Percentiles rank a stretch among this genome's conserved stretches.
These are phyloP conservation scores for Cettia cetti DNA, from an alignment of 2,113 vertebrate species.

Conservation along the genomic window DNA sequence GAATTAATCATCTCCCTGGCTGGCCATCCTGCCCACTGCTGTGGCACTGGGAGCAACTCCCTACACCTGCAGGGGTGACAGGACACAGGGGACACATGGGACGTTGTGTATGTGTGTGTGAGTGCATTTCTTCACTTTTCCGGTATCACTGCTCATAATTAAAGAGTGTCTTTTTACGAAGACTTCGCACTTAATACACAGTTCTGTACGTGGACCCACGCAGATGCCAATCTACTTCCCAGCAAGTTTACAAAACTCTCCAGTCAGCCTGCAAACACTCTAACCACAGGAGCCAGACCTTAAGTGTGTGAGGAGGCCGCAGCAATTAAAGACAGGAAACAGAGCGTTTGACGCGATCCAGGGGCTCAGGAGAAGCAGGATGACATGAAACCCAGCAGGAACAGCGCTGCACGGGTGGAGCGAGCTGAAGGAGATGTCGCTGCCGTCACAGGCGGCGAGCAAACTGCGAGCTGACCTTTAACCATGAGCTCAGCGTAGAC, in stretches of 20 bases:
- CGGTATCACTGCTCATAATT: neutral
- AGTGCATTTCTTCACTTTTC: neutral
- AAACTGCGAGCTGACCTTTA: neutral
- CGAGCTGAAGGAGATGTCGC: neutral
- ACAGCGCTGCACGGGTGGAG: neutral
- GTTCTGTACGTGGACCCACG: neutral
- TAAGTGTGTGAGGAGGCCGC: neutral
- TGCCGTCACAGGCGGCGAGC: neutral
- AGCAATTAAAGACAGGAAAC: conserved; percentile 17
- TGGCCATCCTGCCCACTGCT: accelerated
- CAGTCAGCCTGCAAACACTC: neutral
- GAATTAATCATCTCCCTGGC: neutral
- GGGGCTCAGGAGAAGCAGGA: neutral
- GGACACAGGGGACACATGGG: accelerated
- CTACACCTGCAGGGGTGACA: accelerated
- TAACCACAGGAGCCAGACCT: neutral
- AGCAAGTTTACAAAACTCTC: neutral
- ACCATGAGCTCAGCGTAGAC: neutral
- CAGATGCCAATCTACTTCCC: neutral
- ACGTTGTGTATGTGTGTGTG: accelerated
- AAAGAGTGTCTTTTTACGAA: neutral
- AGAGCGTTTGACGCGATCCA: neutral
- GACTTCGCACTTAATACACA: neutral
- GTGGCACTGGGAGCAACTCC: neutral
- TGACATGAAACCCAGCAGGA: neutral